Conservation (phyloP, 2,113 vertebrate species). For the Pomatostomus ruficeps region DNA sequence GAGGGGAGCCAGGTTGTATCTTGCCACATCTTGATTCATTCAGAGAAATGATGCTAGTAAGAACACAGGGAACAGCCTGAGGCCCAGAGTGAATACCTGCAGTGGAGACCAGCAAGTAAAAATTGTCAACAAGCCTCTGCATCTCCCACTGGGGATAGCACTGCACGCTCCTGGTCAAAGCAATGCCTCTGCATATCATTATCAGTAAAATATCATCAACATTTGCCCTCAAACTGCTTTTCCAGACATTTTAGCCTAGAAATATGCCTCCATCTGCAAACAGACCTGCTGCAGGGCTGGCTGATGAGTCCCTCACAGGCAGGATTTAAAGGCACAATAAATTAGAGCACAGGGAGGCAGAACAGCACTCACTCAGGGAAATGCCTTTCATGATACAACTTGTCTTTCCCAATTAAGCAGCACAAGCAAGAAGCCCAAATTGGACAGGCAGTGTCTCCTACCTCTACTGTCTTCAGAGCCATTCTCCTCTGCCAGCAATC, state of each 20-base stretch:
- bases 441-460: slow-evolving; percentile 18
- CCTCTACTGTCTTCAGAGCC: slow-evolving; percentile 77
- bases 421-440: not conserved
- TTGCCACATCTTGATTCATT: not conserved
- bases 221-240: not conserved
- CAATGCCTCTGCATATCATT: not conserved
- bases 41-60: not conserved
- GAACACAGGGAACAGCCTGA: not conserved
- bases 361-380: not conserved
- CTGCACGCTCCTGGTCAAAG: not conserved
- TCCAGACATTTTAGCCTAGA: not conserved
- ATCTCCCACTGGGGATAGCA: not conserved
- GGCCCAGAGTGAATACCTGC: not conserved
- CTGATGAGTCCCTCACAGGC: not conserved
- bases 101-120: not conserved
- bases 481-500: slow-evolving; percentile 79
- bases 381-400: not conserved
- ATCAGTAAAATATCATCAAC: not conserved
- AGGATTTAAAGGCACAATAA: not conserved
- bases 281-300: not conserved
- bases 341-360: not conserved
- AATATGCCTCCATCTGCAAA: not conserved
- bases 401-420: not conserved
- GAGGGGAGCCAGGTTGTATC: not conserved
- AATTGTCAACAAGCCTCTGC: not conserved